Evolutionary conservation across 2,113 vertebrate species (phyloP).

Genomic region (Urocitellus parryii): DNA sequence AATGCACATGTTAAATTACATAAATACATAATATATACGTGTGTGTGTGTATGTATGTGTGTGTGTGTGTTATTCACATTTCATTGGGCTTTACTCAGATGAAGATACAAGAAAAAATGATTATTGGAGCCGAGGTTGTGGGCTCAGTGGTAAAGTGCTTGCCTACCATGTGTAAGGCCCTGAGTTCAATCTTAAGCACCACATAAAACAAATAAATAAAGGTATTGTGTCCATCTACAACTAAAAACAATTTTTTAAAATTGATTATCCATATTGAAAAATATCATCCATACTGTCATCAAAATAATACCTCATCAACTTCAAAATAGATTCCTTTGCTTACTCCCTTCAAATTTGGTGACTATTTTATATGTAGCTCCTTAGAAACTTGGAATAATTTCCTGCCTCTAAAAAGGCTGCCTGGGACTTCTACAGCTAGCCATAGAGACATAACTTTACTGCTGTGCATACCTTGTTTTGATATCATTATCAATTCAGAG

Average conservation of each 20-base stretch:
- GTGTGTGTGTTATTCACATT: not conserved
- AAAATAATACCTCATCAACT: not conserved
- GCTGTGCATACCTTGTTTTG: not conserved
- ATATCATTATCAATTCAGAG: not conserved
- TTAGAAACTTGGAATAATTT: not conserved
- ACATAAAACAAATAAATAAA: too few relatives aligned
- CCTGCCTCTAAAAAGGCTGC: not conserved
- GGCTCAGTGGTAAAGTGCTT: too few relatives aligned
- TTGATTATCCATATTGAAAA: not conserved
- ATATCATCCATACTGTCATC: not conserved
- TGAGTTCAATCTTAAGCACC: too few relatives aligned
- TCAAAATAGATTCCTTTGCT: not conserved
- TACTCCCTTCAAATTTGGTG: not conserved
- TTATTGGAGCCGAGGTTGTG: too few relatives aligned
- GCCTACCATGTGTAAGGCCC: too few relatives aligned
- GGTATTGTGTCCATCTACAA: too few relatives aligned
- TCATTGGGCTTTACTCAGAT: not conserved
- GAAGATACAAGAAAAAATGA: slow-evolving; percentile 15
- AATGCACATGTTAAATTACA: not conserved
- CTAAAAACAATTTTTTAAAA: too few relatives aligned
- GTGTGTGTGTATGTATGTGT: fast-evolving
- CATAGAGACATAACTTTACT: not conserved
- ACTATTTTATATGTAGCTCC: not conserved
- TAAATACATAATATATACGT: too few relatives aligned
- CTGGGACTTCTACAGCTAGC: not conserved